Evolutionary conservation across 2,888 invertebrate genomes (phyloP).

Genomic region (Synergus itoensis): DNA sequence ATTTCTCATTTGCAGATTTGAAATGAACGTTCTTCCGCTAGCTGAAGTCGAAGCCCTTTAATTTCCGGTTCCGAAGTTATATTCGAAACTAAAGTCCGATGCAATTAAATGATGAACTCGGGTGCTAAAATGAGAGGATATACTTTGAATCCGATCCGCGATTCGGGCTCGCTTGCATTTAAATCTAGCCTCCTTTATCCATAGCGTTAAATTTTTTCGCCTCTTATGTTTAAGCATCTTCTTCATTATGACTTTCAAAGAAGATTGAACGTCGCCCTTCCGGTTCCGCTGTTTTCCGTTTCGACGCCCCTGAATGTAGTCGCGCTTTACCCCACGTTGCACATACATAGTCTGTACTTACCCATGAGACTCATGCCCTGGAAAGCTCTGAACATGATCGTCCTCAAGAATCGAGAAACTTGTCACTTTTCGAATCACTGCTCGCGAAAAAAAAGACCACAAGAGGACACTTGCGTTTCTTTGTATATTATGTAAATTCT

Average conservation of each 20-base stretch:
- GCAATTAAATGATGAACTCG: slow-evolving; percentile 70
- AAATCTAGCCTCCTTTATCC: slow-evolving; percentile 49
- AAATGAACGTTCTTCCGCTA: neutral
- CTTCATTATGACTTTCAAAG: slow-evolving; percentile 64
- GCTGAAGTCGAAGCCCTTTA: slow-evolving; percentile 65
- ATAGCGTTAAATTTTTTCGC: slow-evolving; percentile 42
- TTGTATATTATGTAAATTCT: no score
- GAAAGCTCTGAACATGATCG: neutral
- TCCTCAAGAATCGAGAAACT: slow-evolving; percentile 25
- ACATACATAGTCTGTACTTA: slow-evolving; percentile 25
- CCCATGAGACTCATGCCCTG: neutral
- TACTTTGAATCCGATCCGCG: slow-evolving; percentile 55
- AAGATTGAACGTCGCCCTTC: slow-evolving; percentile 28
- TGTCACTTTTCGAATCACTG: slow-evolving; percentile 2
- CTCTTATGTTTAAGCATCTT: slow-evolving; percentile 59
- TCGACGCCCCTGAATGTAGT: slow-evolving; percentile 21
- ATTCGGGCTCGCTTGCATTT: no score
- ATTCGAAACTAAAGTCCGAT: slow-evolving; percentile 69
- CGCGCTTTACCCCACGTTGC: neutral
- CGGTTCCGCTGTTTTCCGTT: slow-evolving; percentile 19
- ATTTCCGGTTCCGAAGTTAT: slow-evolving; percentile 70
- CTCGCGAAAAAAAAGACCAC: neutral
- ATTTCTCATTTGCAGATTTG: neutral
- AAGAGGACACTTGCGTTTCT: neutral
- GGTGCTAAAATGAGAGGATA: slow-evolving; percentile 61